A percentile compares a stretch with the other conserved stretches of the same genome.
These are phyloP conservation scores for Damaliscus lunatus DNA, from an alignment of 2,113 vertebrate genomes.

Conservation along the genomic window DNA sequence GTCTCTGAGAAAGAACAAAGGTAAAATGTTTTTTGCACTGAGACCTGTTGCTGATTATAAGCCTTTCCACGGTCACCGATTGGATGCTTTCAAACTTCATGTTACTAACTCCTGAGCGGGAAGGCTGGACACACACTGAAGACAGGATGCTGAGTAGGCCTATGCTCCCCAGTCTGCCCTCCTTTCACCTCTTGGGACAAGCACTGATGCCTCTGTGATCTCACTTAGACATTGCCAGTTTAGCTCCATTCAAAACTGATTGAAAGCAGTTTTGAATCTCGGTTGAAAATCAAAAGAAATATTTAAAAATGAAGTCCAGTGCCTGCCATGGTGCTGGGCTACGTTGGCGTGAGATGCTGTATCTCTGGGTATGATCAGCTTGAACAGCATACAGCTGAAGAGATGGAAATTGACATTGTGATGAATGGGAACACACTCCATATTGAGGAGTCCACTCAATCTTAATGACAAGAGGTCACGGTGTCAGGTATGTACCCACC, in stretches of 20 bases:
- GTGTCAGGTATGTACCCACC: not conserved
- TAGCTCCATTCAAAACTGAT: slow-evolving; percentile 3
- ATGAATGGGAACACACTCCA: not conserved
- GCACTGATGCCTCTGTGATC: not conserved
- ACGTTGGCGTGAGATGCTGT: not conserved
- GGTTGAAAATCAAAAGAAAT: not conserved
- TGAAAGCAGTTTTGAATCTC: not conserved
- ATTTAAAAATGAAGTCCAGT: not conserved
- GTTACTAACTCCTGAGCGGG: not conserved
- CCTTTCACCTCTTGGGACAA: not conserved
- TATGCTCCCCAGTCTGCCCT: not conserved
- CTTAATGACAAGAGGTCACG: slow-evolving; percentile 52
- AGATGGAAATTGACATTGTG: slow-evolving; percentile 12
- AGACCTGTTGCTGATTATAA: not conserved
- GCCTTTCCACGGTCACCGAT: not conserved
- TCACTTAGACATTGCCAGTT: not conserved
- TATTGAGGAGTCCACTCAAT: slow-evolving; percentile 15
- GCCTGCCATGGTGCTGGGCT: not conserved
- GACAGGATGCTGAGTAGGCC: not conserved
- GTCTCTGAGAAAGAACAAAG: not conserved
- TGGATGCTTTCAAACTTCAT: not conserved
- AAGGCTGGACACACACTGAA: not conserved
- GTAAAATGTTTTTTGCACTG: not conserved
- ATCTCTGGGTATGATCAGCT: not conserved
- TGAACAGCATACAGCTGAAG: not conserved